Base-by-base conservation (phyloP, 2,888 invertebrate species). In the Beris morrisii region DNA sequence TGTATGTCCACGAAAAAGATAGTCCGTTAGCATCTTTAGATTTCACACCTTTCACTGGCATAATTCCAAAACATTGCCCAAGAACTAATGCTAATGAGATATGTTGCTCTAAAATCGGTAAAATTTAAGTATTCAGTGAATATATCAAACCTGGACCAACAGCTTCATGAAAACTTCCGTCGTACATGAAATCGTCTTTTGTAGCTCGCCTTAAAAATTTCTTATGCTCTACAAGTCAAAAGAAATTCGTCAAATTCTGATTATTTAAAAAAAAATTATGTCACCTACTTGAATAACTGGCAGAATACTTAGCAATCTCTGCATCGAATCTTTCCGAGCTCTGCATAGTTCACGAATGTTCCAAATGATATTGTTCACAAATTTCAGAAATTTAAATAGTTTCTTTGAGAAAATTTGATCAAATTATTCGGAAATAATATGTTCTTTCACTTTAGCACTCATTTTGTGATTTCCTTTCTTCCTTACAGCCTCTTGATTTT, bases 21-120 rank as follows among this genome's bases (percentile, higher is more conserved):
- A 76, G 75, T 43, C 76, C 70, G 7, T 77, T 76, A 1, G 79
- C 75, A 59, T 80, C 77, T 3, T 75, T 71, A 4, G 76, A 75
- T 53, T 71, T 46, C 9, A 82, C 70, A 1, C 82, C 82, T 64
- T 74, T 73, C 2, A 83, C 78, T 1, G 83, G 83, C 70, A 83
- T 74, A 52, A 83, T 72, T 38, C 79, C 81, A 61, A 83, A 82
- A 58, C 77, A 78, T 70, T 82, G 82, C 0, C 81, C 82, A 61
- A 83, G 69, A 45, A 77, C 71, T 30, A 83, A 74, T n/a, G 82
- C 79, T 67, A 46, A 45, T 13, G 22, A 46, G 48, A 46, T 46
- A 31, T 5, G 30, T 30, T 15, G 38, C 13, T 12, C 6, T 13
- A 5, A 38, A 46, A 22, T 56, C 38, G 22, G 3, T 22, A 2